phyloP scores from a whole-genome alignment of 2,113 vertebrate genomes.

The Pollimyrus isidori region DNA sequence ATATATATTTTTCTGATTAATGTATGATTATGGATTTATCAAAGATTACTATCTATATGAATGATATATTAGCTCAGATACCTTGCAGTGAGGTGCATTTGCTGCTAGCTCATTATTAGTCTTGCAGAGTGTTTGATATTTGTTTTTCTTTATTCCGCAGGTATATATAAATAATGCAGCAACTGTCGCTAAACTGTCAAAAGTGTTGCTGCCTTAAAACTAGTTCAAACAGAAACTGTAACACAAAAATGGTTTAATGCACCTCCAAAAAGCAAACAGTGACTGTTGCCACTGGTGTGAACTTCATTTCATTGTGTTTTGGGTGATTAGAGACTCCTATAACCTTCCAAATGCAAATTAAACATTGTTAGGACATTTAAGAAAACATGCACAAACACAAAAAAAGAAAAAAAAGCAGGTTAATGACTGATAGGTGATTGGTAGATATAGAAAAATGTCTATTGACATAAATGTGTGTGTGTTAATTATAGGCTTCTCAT shows the following conservation, averaged over 20 bases:
- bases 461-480: background rate
- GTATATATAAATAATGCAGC: conserved; percentile 27
- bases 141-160: conserved; percentile 9
- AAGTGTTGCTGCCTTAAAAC: conserved; percentile 23
- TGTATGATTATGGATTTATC: conserved; percentile 6
- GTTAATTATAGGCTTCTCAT: background rate
- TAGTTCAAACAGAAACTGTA: conserved; percentile 30
- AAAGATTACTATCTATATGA: conserved; percentile 6
- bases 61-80: conserved; percentile 8
- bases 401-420: background rate
- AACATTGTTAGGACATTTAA: background rate
- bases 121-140: background rate
- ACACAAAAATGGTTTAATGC: conserved; percentile 24
- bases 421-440: background rate
- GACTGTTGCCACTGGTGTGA: conserved; percentile 35
- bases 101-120: conserved; percentile 21
- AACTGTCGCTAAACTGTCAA: conserved; percentile 36
- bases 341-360: background rate
- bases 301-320: background rate
- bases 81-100: background rate
- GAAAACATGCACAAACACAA: background rate
- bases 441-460: background rate
- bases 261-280: conserved; percentile 24
- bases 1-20: background rate
- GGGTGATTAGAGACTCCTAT: background rate